A percentile compares a stretch with the other conserved stretches of the same genome.
These are phyloP conservation scores for Tenebrio molitor DNA, from an alignment of 1,140 invertebrate genomes.

Conservation along the genomic window DNA sequence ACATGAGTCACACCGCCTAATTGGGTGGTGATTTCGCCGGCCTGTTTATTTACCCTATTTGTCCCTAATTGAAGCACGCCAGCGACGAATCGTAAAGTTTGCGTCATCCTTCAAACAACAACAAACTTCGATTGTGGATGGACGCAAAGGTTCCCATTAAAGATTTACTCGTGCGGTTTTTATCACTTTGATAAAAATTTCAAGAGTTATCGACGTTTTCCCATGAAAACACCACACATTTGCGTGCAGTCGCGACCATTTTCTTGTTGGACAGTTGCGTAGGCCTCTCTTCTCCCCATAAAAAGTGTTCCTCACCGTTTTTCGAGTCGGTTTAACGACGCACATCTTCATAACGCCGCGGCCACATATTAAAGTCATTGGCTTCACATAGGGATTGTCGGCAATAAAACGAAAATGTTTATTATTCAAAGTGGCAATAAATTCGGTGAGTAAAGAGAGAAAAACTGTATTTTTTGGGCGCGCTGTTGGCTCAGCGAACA, in stretches of 20 bases:
- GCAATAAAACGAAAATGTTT: slow-evolving; percentile 42
- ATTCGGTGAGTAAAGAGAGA: slow-evolving; percentile 35
- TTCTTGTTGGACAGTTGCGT: background rate
- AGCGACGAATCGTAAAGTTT: no score
- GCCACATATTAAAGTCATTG: slow-evolving; percentile 31
- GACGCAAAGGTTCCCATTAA: no score
- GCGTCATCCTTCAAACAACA: no score
- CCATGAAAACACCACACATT: background rate
- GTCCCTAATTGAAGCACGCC: no score
- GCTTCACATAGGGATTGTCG: slow-evolving; percentile 24
- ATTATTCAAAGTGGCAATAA: slow-evolving; percentile 46
- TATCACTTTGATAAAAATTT: no score
- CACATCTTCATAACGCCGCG: background rate
- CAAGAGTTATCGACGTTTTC: no score
- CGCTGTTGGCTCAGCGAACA: slow-evolving; percentile 14
- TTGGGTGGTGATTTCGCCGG: no score
- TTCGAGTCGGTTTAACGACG: background rate
- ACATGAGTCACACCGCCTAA: no score
- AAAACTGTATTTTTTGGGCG: slow-evolving; percentile 43
- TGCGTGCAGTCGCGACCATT: background rate
- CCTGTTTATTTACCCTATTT: no score
- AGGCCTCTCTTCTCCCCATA: background rate
- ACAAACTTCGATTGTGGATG: no score
- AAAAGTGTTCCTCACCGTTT: background rate
- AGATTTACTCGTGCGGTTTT: no score